These are phyloP conservation scores for Forbesichthys agassizii DNA, from an alignment of 2,113 vertebrate species.

Conservation along the genomic window DNA sequence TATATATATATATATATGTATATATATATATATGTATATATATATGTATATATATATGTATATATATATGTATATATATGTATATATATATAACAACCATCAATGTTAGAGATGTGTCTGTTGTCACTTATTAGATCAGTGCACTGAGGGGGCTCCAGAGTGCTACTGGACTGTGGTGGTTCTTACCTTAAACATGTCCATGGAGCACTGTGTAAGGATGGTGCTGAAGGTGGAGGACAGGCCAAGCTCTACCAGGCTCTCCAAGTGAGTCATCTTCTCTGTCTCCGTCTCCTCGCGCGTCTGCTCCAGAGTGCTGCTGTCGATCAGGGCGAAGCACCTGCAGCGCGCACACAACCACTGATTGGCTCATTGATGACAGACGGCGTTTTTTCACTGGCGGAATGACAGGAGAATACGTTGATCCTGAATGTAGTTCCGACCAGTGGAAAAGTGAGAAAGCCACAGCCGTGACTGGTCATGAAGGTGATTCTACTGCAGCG, in stretches of 20 bases:
- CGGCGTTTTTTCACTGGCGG: no score
- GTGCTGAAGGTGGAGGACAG: constrained; percentile 98
- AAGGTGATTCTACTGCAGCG: no score
- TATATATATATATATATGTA: no score
- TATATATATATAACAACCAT: no score
- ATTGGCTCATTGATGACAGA: not conserved
- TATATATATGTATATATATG: no score
- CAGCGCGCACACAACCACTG: not conserved
- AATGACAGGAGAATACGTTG: no score
- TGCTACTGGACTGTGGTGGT: not conserved
- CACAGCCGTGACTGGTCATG: no score
- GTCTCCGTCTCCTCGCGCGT: constrained; percentile 97
- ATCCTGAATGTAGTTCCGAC: no score
- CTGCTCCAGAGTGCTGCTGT: constrained; percentile 97
- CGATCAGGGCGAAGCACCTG: constrained; percentile 98
- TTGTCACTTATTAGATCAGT: no score
- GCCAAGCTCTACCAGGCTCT: constrained; percentile 95
- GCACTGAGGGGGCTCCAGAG: not conserved
- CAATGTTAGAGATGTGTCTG: not conserved
- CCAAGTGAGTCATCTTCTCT: constrained; percentile 98
- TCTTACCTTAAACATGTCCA: constrained; percentile 94
- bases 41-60: no score
- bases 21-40: no score
- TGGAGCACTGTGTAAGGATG: constrained; percentile 95
- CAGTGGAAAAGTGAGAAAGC: no score